phyloP scores from a whole-genome alignment of 2,113 vertebrate genomes.

The Phaethornis superciliosus region DNA sequence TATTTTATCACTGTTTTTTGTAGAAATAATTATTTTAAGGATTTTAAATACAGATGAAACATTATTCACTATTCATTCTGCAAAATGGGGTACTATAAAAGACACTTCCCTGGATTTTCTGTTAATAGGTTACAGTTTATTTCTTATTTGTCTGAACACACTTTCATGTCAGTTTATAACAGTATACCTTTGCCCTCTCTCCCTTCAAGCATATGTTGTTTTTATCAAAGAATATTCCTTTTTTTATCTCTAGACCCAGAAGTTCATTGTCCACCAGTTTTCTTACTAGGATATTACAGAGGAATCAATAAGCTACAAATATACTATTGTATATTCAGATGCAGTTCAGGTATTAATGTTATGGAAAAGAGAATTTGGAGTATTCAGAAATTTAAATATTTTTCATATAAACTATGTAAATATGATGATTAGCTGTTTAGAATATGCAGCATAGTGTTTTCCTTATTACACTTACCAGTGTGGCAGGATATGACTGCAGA shows the following conservation, averaged over 20 bases:
- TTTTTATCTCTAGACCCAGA: neutral
- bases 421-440: slow-evolving; percentile 73
- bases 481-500: slow-evolving; percentile 65
- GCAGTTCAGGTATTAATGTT: slow-evolving; percentile 58
- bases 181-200: neutral
- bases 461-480: slow-evolving; percentile 70
- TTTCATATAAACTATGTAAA: slow-evolving; percentile 74
- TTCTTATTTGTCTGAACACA: slow-evolving; percentile 20
- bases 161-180: neutral
- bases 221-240: slow-evolving; percentile 10
- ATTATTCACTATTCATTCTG: slow-evolving; percentile 49
- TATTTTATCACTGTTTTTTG: slow-evolving; percentile 69
- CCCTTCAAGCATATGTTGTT: neutral
- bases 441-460: slow-evolving; percentile 68
- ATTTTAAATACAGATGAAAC: slow-evolving; percentile 72
- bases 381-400: slow-evolving; percentile 72
- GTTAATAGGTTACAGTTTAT: slow-evolving; percentile 44
- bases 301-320: slow-evolving; percentile 14
- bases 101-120: slow-evolving; percentile 24
- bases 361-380: slow-evolving; percentile 51
- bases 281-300: slow-evolving; percentile 11
- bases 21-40: slow-evolving; percentile 72
- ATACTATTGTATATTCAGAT: slow-evolving; percentile 25
- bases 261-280: slow-evolving; percentile 33
- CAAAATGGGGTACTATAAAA: slow-evolving; percentile 49